Conservation (phyloP, 1,140 invertebrate genomes). For the Zaprionus africanus region DNA sequence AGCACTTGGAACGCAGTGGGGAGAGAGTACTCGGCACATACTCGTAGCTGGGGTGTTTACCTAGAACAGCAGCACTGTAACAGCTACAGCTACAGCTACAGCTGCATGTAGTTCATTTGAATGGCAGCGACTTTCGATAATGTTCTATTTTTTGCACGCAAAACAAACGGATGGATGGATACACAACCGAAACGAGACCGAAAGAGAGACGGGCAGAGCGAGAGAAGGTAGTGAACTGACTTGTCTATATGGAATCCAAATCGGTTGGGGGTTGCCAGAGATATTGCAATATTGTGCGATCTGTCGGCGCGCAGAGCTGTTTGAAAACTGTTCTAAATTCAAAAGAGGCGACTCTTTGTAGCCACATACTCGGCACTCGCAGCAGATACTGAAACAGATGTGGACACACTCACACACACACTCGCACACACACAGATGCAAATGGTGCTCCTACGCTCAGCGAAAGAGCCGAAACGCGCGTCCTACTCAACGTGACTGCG, state of each 20-base stretch:
- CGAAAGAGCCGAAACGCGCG: slow-evolving; percentile 29
- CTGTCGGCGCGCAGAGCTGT: slow-evolving; percentile 44
- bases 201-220: neutral
- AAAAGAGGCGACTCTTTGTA: slow-evolving; percentile 38
- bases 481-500: slow-evolving; percentile 66
- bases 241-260: slow-evolving; percentile 6
- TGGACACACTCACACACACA: slow-evolving; percentile 5
- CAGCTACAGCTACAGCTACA: slow-evolving; percentile 12
- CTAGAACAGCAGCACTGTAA: slow-evolving; percentile 2
- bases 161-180: slow-evolving; percentile 32
- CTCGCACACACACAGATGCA: slow-evolving; percentile 17
- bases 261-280: slow-evolving; percentile 31
- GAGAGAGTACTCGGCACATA: neutral
- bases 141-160: slow-evolving; percentile 76
- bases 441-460: slow-evolving; percentile 50
- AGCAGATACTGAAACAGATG: slow-evolving; percentile 2
- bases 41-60: slow-evolving; percentile 27
- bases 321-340: slow-evolving; percentile 73
- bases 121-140: slow-evolving; percentile 32
- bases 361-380: neutral
- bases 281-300: slow-evolving; percentile 29
- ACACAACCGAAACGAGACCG: slow-evolving; percentile 25
- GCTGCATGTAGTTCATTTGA: slow-evolving; percentile 54
- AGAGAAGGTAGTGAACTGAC: neutral
- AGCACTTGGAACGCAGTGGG: neutral